Evolutionary conservation across 1,140 invertebrate genomes (phyloP), one percentile per base, ranked within the genome.

Genomic region (Monochamus saltuarius): DNA sequence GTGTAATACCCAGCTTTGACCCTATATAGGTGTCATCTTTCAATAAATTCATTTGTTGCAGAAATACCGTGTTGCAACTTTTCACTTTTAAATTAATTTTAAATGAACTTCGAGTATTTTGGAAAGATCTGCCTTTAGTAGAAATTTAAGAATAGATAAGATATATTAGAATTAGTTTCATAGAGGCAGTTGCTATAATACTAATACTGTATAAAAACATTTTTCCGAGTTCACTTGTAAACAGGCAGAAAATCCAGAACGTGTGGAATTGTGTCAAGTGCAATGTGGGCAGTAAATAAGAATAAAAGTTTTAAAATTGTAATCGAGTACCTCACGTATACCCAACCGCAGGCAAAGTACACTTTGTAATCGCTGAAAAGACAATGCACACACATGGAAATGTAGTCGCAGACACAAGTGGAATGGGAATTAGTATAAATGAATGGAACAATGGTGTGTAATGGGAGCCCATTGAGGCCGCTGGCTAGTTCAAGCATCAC

Each of bases 281-380:
- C 39, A 42, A 13, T 7, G 39, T 42, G 39, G n/a, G 39, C 16
- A 13, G 39, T 42, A 42, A 42, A 16, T 16, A 22, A 19, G 45
- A 16, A 36, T 52, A 58, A 38, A 54, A 54, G 34, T 62, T 43
- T 43, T 61, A 51, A 54, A 47, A 66, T 58, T 37, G 61, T 59
- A 58, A 67, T 50, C 49, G 49, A 68, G 56, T 88, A 88, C 86
- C 86, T 88, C 82, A 87, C 81, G 82, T 87, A 87, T 76, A 88
- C 86, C 86, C 86, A 89, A 82, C 86, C 86, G 82, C 85, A 88
- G 81, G 84, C 85, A 87, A 88, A 88, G 84, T 86, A 87, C 83
- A 87, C 82, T 83, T 83, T 83, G 81, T 83, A 85, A 81, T 84
- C 84, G 82, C 85, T 87, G 85, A 84, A 86, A 84, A 66, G 64